Evolutionary conservation across 1,140 invertebrate species (phyloP), one percentile per base, ranked within the genome.

Genomic region (Cepaea nemoralis): DNA sequence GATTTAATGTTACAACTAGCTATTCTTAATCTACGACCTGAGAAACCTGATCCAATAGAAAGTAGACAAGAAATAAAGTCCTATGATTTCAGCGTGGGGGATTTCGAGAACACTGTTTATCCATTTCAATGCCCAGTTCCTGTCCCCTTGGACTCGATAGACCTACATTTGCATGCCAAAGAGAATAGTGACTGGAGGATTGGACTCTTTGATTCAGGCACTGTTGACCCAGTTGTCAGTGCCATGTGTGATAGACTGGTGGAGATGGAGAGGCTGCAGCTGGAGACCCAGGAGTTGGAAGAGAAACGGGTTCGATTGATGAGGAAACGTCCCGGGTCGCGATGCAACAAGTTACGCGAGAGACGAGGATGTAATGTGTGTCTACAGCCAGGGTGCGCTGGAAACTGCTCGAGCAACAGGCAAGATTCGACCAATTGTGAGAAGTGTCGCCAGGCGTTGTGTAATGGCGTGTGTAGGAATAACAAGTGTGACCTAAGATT

Each of bases 261-360:
- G 19, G 86, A 90, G 31, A 76, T 90, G 37, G 88, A 90, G 75
- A 85, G 83, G 42, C 79, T 85, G 12, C 88, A 89, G 81, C 82
- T 85, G n/a, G 86, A 89, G 55, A 90, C 89, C 10, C 85, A 86
- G 55, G 88, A 90, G 27, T 88, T 87, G 88, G 89, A 90, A 80
- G 83, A 83, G 10, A 85, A 83, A 67, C 70, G 84, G 31, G 69
- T 82, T 6, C 81, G 84, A 19, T 83, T 74, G 14, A 82, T 83
- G 35, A 84, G 83, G 48, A 73, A 83, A 16, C 63, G 82, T n/a
- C 74, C 82, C 16, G 83, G 84, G 55, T 45, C 85, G 31, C n/a
- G 70, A 70, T 39, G 86, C 83, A 83, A 85, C 33, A 86, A 85
- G 50, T 27, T 74, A 16, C 74, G 82, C 14, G 86, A 87, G 77